Conservation (phyloP, 2,888 invertebrate genomes). For the Torymus aiolomorphi region DNA sequence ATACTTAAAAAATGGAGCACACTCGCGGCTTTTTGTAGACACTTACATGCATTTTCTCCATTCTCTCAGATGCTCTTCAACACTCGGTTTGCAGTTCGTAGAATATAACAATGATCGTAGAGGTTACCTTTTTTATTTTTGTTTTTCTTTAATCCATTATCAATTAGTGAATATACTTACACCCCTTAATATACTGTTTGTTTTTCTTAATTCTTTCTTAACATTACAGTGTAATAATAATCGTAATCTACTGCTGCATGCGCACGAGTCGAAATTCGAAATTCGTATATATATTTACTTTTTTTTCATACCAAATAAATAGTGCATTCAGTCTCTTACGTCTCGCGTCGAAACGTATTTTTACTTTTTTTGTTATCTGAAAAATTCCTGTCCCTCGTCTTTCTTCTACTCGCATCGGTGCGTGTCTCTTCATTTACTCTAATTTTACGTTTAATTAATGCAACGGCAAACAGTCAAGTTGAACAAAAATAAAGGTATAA, state of each 20-base stretch:
- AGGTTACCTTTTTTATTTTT: conserved; percentile 27
- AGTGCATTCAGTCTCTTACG: conserved; percentile 47
- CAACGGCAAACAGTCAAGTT: conserved; percentile 40
- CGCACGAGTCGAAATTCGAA: conserved; percentile 18
- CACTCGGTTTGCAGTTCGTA: conserved; percentile 37
- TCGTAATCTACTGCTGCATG: conserved; percentile 31
- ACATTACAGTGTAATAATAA: conserved; percentile 21
- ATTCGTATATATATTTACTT: conserved; percentile 12
- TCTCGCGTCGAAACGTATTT: conserved; percentile 37
- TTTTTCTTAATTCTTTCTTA: conserved; percentile 3
- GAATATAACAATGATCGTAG: conserved; percentile 45
- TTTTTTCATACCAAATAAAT: conserved; percentile 33
- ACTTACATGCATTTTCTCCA: conserved; percentile 6
- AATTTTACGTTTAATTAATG: conserved; percentile 34
- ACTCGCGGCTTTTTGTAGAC: not conserved
- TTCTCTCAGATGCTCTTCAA: conserved; percentile 9
- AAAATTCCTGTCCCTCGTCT: conserved; percentile 24
- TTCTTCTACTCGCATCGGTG: conserved; percentile 15
- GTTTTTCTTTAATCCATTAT: conserved; percentile 30
- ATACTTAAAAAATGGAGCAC: conserved; percentile 13
- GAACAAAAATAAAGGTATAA: conserved; percentile 46
- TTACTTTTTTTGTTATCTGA: conserved; percentile 18
- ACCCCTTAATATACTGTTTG: conserved; percentile 28
- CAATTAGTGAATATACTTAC: conserved; percentile 37
- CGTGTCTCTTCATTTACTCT: conserved; percentile 1